These are phyloP conservation scores for Disparrhopalites patrizii DNA, from an alignment of 2,888 invertebrate species.

Conservation along the genomic window DNA sequence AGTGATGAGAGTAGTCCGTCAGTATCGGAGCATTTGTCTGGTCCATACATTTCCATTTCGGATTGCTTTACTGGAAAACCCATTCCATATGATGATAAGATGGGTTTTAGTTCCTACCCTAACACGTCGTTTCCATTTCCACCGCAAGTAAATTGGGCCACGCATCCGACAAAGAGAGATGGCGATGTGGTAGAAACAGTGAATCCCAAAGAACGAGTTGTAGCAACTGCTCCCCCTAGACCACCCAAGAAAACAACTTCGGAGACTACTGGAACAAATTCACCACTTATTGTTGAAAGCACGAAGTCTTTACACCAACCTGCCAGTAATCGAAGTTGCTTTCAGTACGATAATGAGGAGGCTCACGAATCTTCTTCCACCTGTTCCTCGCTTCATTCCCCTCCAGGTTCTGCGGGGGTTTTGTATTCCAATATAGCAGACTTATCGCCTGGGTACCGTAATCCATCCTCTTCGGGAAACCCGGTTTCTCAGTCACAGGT, in stretches of 20 bases:
- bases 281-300: slow-evolving; percentile 1
- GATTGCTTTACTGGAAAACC: slow-evolving; percentile 79
- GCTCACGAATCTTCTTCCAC: slow-evolving; percentile 41
- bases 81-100: slow-evolving; percentile 41
- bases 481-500: slow-evolving; percentile 4
- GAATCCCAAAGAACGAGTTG: background rate
- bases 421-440: slow-evolving; percentile 31
- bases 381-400: slow-evolving; percentile 45
- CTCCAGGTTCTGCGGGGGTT: slow-evolving; percentile 43
- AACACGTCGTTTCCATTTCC: slow-evolving; percentile 47
- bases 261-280: background rate
- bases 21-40: slow-evolving; percentile 56
- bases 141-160: slow-evolving; percentile 48
- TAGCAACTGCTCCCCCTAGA: slow-evolving; percentile 39
- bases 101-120: slow-evolving; percentile 37
- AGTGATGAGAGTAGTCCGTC: slow-evolving; percentile 48
- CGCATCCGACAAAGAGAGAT: slow-evolving; percentile 40
- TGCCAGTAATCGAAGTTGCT: slow-evolving; percentile 21
- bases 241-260: slow-evolving; percentile 43
- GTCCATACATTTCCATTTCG: slow-evolving; percentile 86
- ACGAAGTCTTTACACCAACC: slow-evolving; percentile 22
- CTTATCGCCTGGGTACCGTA: slow-evolving; percentile 11
- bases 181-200: slow-evolving; percentile 27
- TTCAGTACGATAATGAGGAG: slow-evolving; percentile 44
- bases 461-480: slow-evolving; percentile 6